Evolutionary conservation across 2,113 vertebrate genomes (phyloP).

Genomic region (Stigmatopora nigra): DNA sequence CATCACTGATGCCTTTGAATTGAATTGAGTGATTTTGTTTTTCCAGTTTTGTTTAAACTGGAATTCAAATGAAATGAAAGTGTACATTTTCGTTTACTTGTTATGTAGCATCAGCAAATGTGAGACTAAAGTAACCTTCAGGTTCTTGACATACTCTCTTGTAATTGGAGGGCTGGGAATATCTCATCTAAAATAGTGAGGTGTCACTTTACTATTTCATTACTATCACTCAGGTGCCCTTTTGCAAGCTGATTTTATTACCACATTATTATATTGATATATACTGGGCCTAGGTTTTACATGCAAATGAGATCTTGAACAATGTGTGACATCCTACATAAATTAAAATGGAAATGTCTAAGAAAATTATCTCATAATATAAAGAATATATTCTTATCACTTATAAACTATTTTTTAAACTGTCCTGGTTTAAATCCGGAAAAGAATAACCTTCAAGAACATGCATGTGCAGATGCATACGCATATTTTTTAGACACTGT

Average conservation of each 20-base stretch:
- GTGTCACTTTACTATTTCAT: background rate
- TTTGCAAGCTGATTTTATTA: conserved; percentile 2
- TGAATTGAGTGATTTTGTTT: too few species aligned
- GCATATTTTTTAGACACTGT: background rate
- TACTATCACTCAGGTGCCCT: background rate
- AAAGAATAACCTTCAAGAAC: too few species aligned
- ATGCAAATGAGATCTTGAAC: conserved; percentile 5
- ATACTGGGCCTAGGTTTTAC: background rate
- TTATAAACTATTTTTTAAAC: background rate
- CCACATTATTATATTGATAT: conserved; percentile 1
- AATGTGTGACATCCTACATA: background rate
- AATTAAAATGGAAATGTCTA: background rate
- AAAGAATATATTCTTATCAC: too few species aligned
- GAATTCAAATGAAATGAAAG: too few species aligned
- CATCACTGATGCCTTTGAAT: too few species aligned
- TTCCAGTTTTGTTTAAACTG: too few species aligned
- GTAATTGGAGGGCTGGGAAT: background rate
- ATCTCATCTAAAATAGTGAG: background rate
- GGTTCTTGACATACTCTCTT: background rate
- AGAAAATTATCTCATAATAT: background rate
- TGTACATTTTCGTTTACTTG: background rate
- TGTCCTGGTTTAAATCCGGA: background rate
- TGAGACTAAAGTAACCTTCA: background rate
- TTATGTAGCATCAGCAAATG: background rate
- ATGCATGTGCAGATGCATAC: background rate